phyloP scores from a whole-genome alignment of 2,797 vertebrate species.

The Anabas testudineus region DNA sequence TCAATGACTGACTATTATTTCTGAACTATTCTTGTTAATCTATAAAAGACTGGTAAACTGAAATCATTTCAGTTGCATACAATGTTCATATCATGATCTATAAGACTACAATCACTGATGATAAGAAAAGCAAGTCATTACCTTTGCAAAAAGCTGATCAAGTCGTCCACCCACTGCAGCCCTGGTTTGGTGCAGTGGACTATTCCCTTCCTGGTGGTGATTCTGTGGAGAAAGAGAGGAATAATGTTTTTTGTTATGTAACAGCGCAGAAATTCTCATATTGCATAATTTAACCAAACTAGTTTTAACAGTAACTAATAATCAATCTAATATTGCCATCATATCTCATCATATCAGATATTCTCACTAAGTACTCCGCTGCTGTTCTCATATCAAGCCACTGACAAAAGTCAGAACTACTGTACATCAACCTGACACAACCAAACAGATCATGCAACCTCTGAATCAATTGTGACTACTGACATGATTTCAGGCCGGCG shows the following conservation, averaged over 20 bases:
- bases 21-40: too few relatives aligned
- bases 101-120: not conserved
- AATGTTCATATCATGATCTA: not conserved
- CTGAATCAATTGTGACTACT: constrained; percentile 31
- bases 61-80: too few relatives aligned
- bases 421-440: too few relatives aligned
- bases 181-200: constrained; percentile 59
- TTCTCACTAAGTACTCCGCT: too few relatives aligned
- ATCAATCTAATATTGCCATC: too few relatives aligned
- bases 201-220: constrained; percentile 44
- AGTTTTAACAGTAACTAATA: not conserved
- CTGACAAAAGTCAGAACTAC: too few relatives aligned
- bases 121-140: constrained; percentile 19
- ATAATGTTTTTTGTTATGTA: not conserved
- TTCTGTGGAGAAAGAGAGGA: constrained; percentile 37
- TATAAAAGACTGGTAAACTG: too few relatives aligned
- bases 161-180: not conserved
- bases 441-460: too few relatives aligned
- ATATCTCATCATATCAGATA: too few relatives aligned
- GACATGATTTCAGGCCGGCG: constrained; percentile 65
- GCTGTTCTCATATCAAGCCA: too few relatives aligned
- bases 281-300: not conserved
- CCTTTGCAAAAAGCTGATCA: constrained; percentile 27
- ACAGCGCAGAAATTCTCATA: not conserved
- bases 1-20: too few relatives aligned